Conservation (phyloP, 1,140 invertebrate genomes). For the Colletes latitarsis region DNA sequence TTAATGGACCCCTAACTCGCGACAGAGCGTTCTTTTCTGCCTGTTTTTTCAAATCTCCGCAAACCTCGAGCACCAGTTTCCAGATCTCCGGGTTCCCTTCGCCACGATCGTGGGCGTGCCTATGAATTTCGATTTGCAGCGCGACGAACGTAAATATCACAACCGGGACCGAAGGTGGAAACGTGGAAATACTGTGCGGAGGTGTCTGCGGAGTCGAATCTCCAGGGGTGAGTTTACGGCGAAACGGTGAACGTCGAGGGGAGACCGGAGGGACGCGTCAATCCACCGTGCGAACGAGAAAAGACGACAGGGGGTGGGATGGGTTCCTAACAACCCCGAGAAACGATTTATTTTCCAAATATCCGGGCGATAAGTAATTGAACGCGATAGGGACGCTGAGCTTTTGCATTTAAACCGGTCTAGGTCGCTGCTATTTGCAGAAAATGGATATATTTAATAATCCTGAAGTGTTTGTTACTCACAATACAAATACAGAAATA, state of each 20-base stretch:
- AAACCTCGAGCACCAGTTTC: neutral
- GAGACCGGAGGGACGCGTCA: neutral
- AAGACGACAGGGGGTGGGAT: neutral
- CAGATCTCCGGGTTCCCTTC: too few relatives aligned
- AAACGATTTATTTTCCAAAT: neutral
- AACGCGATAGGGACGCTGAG: neutral
- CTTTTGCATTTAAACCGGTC: too few relatives aligned
- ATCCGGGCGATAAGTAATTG: neutral
- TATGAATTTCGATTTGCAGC: conserved; percentile 53
- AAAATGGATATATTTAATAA: too few relatives aligned
- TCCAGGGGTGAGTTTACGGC: conserved; percentile 49
- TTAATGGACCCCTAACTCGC: conserved; percentile 65
- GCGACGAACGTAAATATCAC: conserved; percentile 24
- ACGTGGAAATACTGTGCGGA: conserved; percentile 37
- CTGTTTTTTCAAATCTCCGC: neutral
- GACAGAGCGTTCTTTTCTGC: neutral
- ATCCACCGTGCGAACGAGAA: neutral
- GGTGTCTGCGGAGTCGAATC: conserved; percentile 38
- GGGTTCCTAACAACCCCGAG: neutral
- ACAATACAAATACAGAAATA: too few relatives aligned
- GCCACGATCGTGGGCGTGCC: conserved; percentile 16
- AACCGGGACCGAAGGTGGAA: conserved; percentile 38
- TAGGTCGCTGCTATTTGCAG: too few relatives aligned
- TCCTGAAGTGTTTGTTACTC: too few relatives aligned
- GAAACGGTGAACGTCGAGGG: neutral